Percentiles rank a stretch among this genome's conserved stretches.
Conservation (phyloP, 2,888 invertebrate species). For the Chelonus formosanus region DNA sequence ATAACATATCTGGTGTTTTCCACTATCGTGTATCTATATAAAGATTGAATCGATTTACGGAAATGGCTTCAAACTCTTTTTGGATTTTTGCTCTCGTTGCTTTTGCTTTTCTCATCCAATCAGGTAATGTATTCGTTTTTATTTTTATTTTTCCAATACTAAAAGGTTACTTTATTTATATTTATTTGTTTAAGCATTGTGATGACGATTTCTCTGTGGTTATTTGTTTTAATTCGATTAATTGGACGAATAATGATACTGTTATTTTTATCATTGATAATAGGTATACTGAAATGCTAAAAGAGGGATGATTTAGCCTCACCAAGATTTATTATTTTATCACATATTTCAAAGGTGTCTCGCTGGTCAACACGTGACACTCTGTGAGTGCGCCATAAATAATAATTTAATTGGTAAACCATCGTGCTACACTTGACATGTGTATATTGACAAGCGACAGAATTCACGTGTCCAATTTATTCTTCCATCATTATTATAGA, state of each 20-base stretch:
- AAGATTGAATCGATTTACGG: conserved; percentile 12
- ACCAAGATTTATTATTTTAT: conserved; percentile 1
- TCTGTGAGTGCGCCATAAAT: conserved; percentile 3
- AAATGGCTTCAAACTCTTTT: conserved; percentile 41
- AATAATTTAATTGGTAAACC: conserved; percentile 10
- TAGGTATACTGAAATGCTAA: neutral
- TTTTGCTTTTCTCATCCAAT: conserved; percentile 37
- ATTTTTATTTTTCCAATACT: conserved; percentile 5
- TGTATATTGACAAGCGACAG: too few relatives aligned
- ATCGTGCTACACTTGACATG: neutral
- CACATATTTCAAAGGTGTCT: neutral
- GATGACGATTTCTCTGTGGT: too few relatives aligned
- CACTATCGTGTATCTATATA: conserved; percentile 15
- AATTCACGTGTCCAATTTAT: too few relatives aligned
- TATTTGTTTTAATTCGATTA: too few relatives aligned
- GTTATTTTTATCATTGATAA: conserved; percentile 2
- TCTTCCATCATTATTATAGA: too few relatives aligned
- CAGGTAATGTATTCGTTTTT: conserved; percentile 35
- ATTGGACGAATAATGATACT: conserved; percentile 1
- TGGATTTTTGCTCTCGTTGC: conserved; percentile 37
- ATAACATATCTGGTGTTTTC: too few relatives aligned
- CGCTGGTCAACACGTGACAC: conserved; percentile 3
- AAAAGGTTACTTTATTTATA: neutral
- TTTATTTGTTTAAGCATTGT: too few relatives aligned
- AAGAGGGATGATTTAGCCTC: neutral